A percentile compares a stretch with the other conserved stretches of the same genome.
Conservation (phyloP, 2,888 invertebrate genomes). For the Plagodis pulveraria region DNA sequence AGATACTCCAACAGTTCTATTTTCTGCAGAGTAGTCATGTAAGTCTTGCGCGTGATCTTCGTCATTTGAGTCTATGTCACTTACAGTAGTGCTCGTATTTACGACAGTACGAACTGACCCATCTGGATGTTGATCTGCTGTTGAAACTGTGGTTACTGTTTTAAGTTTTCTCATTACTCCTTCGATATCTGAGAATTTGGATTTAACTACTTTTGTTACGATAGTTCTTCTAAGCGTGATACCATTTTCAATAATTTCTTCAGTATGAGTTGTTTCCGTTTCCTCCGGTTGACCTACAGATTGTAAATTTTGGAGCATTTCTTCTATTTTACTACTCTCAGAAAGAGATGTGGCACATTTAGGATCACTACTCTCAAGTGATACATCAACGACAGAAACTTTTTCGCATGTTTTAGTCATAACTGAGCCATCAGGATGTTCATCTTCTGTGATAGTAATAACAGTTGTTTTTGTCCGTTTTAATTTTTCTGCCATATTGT, state of each 20-base stretch:
- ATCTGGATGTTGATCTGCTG: conserved; percentile 71
- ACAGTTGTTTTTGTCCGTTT: conserved; percentile 66
- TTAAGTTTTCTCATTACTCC: conserved; percentile 60
- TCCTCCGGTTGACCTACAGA: conserved; percentile 50
- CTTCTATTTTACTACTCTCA: conserved; percentile 44
- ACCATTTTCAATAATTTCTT: conserved; percentile 55
- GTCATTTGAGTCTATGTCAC: conserved; percentile 57
- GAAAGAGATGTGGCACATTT: conserved; percentile 11
- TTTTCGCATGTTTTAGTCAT: conserved; percentile 70
- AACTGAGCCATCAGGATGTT: conserved; percentile 69
- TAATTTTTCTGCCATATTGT: conserved; percentile 46
- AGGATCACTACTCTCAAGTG: conserved; percentile 31
- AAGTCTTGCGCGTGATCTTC: conserved; percentile 44
- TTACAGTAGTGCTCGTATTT: conserved; percentile 65
- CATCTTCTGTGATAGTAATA: conserved; percentile 67
- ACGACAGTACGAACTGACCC: conserved; percentile 58
- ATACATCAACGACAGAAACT: conserved; percentile 61
- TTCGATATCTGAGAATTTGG: conserved; percentile 54
- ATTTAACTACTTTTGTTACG: conserved; percentile 59
- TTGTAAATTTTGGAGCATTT: conserved; percentile 46
- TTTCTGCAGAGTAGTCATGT: conserved; percentile 55
- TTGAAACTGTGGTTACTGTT: conserved; percentile 62
- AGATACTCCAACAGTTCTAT: conserved; percentile 62
- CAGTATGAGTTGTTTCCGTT: conserved; percentile 48
- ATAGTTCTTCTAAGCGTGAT: conserved; percentile 56